Evolutionary conservation across 64 coral and sea anemone genomes (phyloP).

Genomic region (Trachythela sp.): DNA sequence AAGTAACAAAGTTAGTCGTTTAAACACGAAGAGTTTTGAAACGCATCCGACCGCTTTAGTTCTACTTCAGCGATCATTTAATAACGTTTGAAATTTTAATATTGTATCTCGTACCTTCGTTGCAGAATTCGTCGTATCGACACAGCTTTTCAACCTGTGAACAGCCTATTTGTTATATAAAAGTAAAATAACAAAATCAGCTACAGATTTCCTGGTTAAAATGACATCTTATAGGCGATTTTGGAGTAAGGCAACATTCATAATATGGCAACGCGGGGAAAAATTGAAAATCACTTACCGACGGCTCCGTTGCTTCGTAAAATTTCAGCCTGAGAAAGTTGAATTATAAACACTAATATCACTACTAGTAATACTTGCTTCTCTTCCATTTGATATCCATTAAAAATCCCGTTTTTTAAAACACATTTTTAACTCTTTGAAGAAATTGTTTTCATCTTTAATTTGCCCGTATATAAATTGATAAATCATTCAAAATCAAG

Average conservation of each 20-base stretch:
- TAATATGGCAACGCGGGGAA: neutral
- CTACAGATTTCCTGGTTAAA: neutral
- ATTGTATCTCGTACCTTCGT: neutral
- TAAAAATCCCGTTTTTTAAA: neutral
- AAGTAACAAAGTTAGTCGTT: no score
- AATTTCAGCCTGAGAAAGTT: neutral
- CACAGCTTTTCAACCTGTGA: neutral
- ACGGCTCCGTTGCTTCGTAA: neutral
- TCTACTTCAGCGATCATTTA: no score
- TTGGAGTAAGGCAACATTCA: neutral
- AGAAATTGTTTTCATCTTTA: neutral
- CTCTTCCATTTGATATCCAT: conserved; percentile 2
- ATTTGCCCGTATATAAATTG: neutral
- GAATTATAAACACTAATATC: neutral
- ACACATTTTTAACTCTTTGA: neutral
- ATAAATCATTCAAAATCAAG: neutral
- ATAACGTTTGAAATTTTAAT: neutral
- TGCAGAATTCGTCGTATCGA: neutral
- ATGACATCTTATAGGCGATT: neutral
- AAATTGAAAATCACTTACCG: neutral
- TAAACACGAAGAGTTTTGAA: no score
- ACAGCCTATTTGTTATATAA: neutral
- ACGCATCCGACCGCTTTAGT: no score
- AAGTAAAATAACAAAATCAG: neutral
- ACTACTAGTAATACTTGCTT: neutral